Conservation (phyloP, 2,797 vertebrate genomes). For the Leptodactylus fallax region DNA sequence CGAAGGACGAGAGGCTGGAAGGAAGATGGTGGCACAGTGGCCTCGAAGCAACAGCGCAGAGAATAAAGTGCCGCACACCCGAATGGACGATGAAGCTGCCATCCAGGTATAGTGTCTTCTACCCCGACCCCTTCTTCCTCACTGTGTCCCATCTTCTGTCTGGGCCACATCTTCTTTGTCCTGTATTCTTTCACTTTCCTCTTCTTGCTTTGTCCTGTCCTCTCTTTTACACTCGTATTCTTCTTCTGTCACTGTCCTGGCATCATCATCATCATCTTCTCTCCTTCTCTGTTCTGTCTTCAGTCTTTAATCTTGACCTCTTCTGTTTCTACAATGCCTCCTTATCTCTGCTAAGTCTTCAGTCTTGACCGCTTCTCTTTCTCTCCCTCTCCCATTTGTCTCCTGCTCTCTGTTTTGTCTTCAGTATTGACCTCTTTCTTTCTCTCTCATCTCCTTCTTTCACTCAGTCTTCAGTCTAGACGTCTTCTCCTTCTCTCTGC, state of each 20-base stretch:
- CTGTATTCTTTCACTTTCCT: neutral
- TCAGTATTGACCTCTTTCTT: accelerated
- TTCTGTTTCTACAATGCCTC: too few relatives aligned
- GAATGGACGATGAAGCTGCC: constrained; percentile 79
- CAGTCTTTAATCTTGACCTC: neutral
- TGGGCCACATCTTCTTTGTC: too few relatives aligned
- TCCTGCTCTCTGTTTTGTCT: too few relatives aligned
- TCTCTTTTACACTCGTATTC: too few relatives aligned
- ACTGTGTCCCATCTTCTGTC: neutral
- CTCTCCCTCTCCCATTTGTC: too few relatives aligned
- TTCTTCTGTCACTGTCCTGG: too few relatives aligned
- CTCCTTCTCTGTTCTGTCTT: accelerated
- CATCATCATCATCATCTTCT: neutral
- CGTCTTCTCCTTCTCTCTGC: neutral
- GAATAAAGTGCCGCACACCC: constrained; percentile 80
- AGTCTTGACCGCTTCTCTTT: neutral
- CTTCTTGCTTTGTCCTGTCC: neutral
- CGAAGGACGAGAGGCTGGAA: constrained; percentile 70
- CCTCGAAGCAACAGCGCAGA: constrained; percentile 70
- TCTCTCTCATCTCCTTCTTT: neutral
- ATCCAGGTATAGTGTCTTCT: constrained; percentile 78
- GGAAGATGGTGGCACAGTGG: constrained; percentile 74
- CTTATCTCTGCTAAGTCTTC: too few relatives aligned
- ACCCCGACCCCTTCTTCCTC: neutral
- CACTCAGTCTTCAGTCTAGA: neutral